A percentile compares a stretch with the other conserved stretches of the same genome.
phyloP scores from a whole-genome alignment of 2,797 vertebrate species.

The Psittacula echo region DNA sequence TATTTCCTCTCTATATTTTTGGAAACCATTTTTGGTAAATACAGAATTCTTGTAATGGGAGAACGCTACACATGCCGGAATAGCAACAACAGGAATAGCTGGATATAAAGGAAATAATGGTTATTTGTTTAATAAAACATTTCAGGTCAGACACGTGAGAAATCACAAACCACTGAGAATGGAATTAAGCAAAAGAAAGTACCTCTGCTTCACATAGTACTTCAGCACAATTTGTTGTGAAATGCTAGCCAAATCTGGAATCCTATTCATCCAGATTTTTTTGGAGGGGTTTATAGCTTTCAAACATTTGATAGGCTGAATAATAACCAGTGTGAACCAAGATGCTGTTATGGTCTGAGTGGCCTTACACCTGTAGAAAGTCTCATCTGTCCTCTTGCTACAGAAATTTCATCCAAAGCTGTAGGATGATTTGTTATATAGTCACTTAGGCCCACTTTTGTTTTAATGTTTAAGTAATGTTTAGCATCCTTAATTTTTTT shows the following conservation, averaged over 20 bases:
- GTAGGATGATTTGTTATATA: background rate
- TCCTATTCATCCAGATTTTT: background rate
- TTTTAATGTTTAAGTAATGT: background rate
- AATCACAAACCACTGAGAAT: background rate
- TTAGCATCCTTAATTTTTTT: background rate
- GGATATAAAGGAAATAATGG: background rate
- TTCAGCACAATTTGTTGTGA: background rate
- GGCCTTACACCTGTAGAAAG: background rate
- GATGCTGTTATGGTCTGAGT: background rate
- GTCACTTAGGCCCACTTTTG: background rate
- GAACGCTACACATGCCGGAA: background rate
- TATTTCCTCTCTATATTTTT: background rate
- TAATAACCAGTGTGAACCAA: background rate
- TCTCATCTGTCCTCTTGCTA: background rate
- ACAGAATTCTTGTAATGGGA: background rate
- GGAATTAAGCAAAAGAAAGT: background rate
- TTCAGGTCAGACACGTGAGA: background rate
- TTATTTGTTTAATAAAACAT: background rate
- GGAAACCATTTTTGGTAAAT: background rate
- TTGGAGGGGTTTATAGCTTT: background rate
- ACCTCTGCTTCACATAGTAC: background rate
- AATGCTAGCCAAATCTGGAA: background rate
- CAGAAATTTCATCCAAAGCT: background rate
- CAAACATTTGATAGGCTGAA: background rate
- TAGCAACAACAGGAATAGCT: background rate